Evolutionary conservation across 2,888 invertebrate genomes (phyloP).

Genomic region (Erynnis tages): DNA sequence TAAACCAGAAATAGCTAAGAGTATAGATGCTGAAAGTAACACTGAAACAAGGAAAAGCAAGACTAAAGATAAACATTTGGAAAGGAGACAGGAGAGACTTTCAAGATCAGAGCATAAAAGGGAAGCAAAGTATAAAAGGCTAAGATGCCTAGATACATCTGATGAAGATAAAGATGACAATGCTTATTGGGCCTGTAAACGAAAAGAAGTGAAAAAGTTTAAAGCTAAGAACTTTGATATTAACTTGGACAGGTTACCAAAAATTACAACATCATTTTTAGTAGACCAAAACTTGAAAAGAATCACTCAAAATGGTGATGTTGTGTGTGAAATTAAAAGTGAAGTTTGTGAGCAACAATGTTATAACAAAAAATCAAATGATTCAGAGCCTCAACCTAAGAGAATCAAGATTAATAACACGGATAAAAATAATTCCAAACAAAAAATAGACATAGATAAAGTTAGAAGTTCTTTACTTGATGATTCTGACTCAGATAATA

Average conservation of each 20-base stretch:
- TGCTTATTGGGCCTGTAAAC: constrained; percentile 40
- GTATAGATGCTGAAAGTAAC: constrained; percentile 34
- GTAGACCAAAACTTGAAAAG: constrained; percentile 46
- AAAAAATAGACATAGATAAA: constrained; percentile 14
- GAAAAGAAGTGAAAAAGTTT: constrained; percentile 55
- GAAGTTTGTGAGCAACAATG: constrained; percentile 35
- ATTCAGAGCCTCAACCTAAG: constrained; percentile 1
- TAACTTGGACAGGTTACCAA: constrained; percentile 49
- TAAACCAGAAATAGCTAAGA: constrained; percentile 41
- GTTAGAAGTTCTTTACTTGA: constrained; percentile 36
- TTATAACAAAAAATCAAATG: neutral
- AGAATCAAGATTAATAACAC: neutral
- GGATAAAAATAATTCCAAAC: neutral
- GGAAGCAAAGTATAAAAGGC: constrained; percentile 22
- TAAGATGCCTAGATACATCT: constrained; percentile 27
- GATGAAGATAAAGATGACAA: constrained; percentile 40
- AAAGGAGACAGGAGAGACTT: constrained; percentile 26
- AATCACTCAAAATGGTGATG: constrained; percentile 45
- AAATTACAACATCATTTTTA: constrained; percentile 48
- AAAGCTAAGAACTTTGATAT: constrained; percentile 55
- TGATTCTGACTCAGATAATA: constrained; percentile 30
- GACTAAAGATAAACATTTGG: constrained; percentile 23
- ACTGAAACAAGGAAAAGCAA: constrained; percentile 20
- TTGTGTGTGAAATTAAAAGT: constrained; percentile 46
- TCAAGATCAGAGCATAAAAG: constrained; percentile 17